Evolutionary conservation across 2,113 vertebrate genomes (phyloP), one percentile per base, ranked within the genome.

Genomic region (Tonatia bakeri): DNA sequence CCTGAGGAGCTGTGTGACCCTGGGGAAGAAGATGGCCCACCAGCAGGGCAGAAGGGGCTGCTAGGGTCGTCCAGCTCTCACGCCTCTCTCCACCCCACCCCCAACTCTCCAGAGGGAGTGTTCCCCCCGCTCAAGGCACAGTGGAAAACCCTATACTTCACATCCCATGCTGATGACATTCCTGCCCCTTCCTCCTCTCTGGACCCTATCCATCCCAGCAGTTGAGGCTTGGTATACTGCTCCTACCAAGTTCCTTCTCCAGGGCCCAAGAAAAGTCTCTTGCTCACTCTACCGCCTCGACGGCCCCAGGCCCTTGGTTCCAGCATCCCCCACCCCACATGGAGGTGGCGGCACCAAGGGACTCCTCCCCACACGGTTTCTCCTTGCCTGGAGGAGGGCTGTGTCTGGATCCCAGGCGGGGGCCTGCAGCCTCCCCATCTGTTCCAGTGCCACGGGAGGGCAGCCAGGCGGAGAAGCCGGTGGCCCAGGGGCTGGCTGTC

Each of bases 1-100:
- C 93, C 94, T 16, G 20, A 96, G 91, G 83, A 94, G 94, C 88
- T 45, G 20, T 85, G 1, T 84, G 52, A 36, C 92, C 84, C 75
- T n/a, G 26, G 96, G 97, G 80, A 95, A 95, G 97, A 97, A 93
- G 97, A 94, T 59, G 83, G 36, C 64, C 87, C 1, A 0, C 69
- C 96, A 86, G 36, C 33, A 5, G 87, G 91, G 69, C 75, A 28
- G 54, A 65, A n/a, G 83, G 70, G 91, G 93, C 84, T 28, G 7
- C 65, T 75, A n/a, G 72, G 59, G 73, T 31, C 89, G 59, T 82
- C 91, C 82, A 45, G 47, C 69, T 36, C 43, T 52, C 33, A 3
- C 1, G 5, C 76, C 70, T 59, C 73, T 67, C 52, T 92, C 33
- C 20, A 77, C 50, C 82, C 59, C 40, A 31, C 82, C 50, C 36